Conservation (phyloP, 2,797 vertebrate species). For the Dipus sagitta region DNA sequence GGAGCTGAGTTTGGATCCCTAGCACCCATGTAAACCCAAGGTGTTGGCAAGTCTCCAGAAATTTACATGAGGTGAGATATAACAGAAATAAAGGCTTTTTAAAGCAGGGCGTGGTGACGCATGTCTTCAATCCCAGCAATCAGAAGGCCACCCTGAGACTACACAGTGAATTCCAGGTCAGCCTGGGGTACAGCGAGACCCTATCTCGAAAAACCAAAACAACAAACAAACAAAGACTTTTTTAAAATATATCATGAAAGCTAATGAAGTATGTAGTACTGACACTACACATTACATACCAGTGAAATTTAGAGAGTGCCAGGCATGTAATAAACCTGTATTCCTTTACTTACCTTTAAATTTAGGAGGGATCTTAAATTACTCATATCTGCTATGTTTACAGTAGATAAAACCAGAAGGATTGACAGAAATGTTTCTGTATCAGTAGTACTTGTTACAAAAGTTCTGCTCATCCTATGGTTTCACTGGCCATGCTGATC, state of each 20-base stretch:
- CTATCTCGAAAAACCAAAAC: too few relatives aligned
- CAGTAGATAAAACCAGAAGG: background rate
- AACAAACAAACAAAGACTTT: background rate
- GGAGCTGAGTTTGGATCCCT: too few relatives aligned
- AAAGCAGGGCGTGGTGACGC: background rate
- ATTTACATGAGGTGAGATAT: background rate
- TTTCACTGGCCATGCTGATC: background rate
- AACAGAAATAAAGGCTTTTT: background rate
- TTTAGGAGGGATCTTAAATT: background rate
- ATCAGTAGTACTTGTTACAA: background rate
- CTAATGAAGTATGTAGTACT: background rate
- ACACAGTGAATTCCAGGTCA: too few relatives aligned
- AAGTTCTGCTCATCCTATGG: background rate
- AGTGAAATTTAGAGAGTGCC: background rate
- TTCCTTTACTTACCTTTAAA: background rate
- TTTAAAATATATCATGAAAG: background rate
- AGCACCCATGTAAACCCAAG: too few relatives aligned
- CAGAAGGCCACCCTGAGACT: too few relatives aligned
- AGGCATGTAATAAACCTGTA: background rate
- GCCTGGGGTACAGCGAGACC: too few relatives aligned
- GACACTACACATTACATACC: background rate
- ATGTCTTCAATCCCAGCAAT: too few relatives aligned
- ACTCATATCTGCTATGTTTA: background rate
- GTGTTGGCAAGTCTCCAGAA: background rate
- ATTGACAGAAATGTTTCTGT: background rate